Base-by-base conservation (phyloP, 2,113 vertebrate genomes). In the Henicopernis longicauda region DNA sequence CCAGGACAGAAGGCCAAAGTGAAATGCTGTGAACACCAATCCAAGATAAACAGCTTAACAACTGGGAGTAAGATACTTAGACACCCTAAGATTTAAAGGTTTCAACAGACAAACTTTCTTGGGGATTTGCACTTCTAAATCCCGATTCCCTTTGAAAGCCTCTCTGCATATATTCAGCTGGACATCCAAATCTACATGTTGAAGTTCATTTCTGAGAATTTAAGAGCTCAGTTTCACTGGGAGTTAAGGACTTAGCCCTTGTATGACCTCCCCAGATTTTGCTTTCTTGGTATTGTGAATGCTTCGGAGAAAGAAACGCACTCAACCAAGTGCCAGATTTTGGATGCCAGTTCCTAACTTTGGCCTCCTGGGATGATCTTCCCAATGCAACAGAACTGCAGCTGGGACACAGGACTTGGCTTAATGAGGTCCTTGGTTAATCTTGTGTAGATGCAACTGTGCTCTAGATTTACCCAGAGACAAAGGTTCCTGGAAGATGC, bases 311-410 rank as follows among this genome's bases (percentile, higher is more conserved):
- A 70, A n/a, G 13, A 49, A 73, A 12, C 2, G 6, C 3, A 16
- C 38, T 40, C 16, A 50, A 9, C 2, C 1, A 14, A 58, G 10
- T 58, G 8, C 2, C 59, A 47, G 19, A 49, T 72, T 96, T 78
- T 54, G 20, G 26, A 29, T 52, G 11, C 4, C 10, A 63, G 22
- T n/a, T 72, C 13, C 38, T 59, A 27, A 25, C 0, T 42, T n/a
- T n/a, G 15, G 1, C 10, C 8, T 74, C 2, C 0, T 44, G 13
- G 4, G 14, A 31, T 29, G 18, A 45, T 3, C 8, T 59, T 26
- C 1, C 2, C 7, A 14, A 4, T 20, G 14, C 21, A 9, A 2
- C 34, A 73, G 34, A 49, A 40, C 26, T 10, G 6, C 18, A 79
- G 5, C 9, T 82, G n/a, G 22, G 11, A 59, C n/a, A 82, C 1